Evolutionary conservation across 2,113 vertebrate species (phyloP).

Genomic region (Engystomops pustulosus): DNA sequence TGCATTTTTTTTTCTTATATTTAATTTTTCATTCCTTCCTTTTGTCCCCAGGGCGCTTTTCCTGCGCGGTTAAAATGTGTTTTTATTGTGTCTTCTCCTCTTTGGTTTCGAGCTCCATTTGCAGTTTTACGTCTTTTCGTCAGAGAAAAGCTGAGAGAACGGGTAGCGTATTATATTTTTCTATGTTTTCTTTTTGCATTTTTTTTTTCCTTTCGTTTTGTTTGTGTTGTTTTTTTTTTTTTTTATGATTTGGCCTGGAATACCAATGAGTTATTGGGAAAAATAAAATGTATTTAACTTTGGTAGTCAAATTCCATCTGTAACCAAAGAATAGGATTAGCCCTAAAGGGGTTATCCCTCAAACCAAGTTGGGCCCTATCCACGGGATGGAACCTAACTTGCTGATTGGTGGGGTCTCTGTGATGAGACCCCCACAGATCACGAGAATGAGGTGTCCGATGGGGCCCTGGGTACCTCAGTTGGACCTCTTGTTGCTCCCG

Average conservation of each 20-base stretch:
- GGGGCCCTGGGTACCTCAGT: too few species aligned
- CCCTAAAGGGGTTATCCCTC: too few species aligned
- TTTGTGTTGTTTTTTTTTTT: too few species aligned
- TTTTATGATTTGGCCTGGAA: neutral
- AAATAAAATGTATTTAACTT: too few species aligned
- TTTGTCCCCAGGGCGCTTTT: conserved; percentile 86
- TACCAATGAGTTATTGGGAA: neutral
- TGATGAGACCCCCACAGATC: too few species aligned
- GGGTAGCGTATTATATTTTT: conserved; percentile 73
- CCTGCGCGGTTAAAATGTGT: conserved; percentile 96
- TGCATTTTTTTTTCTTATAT: neutral
- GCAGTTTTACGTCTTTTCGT: conserved; percentile 95
- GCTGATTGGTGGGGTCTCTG: too few species aligned
- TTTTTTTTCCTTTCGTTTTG: neutral
- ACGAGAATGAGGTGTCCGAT: too few species aligned
- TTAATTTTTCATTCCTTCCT: neutral
- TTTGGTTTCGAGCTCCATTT: conserved; percentile 97
- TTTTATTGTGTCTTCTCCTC: conserved; percentile 94
- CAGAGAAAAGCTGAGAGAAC: conserved; percentile 94
- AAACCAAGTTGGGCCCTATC: too few species aligned
- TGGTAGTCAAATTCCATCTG: too few species aligned
- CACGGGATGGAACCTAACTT: too few species aligned
- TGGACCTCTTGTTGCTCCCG: too few species aligned
- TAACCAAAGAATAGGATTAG: too few species aligned
- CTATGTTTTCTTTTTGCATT: neutral